These are phyloP conservation scores for Pseudorhombus dupliciocellatus DNA, from an alignment of 2,113 vertebrate species.

Conservation along the genomic window DNA sequence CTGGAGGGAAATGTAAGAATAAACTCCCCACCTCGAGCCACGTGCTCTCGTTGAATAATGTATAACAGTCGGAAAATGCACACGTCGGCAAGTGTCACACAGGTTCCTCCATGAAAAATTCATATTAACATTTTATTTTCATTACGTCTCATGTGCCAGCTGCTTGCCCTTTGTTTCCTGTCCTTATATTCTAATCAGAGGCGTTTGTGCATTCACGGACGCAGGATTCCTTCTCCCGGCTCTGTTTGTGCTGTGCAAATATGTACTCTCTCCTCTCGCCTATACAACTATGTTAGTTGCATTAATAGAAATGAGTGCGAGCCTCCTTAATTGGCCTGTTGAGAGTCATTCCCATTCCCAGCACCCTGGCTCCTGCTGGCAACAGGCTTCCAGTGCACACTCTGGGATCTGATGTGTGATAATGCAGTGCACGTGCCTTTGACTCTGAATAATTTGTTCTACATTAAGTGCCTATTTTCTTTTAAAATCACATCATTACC, in stretches of 20 bases:
- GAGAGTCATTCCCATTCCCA: constrained; percentile 16
- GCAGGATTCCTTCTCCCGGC: constrained; percentile 24
- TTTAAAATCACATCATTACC: background rate
- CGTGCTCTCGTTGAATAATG: constrained; percentile 69
- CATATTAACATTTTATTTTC: constrained; percentile 74
- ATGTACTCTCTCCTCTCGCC: constrained; percentile 24
- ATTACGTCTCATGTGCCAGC: constrained; percentile 60
- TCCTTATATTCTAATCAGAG: constrained; percentile 63
- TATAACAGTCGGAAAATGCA: constrained; percentile 63
- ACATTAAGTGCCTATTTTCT: background rate
- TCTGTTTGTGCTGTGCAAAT: constrained; percentile 43
- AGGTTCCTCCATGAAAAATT: constrained; percentile 77
- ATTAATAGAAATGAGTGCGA: constrained; percentile 11
- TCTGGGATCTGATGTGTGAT: constrained; percentile 8
- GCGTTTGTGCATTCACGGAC: constrained; percentile 40
- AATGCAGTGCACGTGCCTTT: background rate
- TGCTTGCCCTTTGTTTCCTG: constrained; percentile 67
- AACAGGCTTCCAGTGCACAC: background rate
- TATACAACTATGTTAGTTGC: constrained; percentile 8
- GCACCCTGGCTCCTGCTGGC: background rate
- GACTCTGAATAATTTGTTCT: constrained; percentile 14
- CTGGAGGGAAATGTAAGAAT: constrained; percentile 46
- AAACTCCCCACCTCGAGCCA: constrained; percentile 48
- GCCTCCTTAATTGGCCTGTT: constrained; percentile 26
- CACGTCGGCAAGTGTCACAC: constrained; percentile 73